Evolutionary conservation across 2,113 vertebrate species (phyloP).

Genomic region (Apeltes quadracus): DNA sequence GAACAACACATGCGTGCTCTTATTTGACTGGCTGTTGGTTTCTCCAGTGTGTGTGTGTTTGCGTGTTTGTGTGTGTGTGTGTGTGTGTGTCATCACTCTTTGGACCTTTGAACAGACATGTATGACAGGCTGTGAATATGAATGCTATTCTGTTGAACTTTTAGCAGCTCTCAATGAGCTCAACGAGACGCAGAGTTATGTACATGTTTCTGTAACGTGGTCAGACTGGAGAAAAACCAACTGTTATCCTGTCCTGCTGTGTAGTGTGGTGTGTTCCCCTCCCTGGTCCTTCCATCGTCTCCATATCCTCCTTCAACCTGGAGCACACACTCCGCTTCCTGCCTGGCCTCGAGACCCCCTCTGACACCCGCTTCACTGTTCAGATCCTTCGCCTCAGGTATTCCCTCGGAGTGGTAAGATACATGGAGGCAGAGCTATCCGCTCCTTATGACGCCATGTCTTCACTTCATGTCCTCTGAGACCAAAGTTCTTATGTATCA

Average conservation of each 20-base stretch:
- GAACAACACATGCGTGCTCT: neutral
- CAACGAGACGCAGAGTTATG: neutral
- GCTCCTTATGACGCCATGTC: neutral
- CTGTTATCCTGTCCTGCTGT: neutral
- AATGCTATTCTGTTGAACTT: neutral
- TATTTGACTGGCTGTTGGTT: neutral
- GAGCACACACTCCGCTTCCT: slow-evolving; percentile 69
- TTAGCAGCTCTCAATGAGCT: neutral
- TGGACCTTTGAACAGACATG: neutral
- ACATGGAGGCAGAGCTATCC: neutral
- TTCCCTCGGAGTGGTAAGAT: neutral
- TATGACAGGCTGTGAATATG: neutral
- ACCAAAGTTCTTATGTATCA: neutral
- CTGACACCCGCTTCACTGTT: slow-evolving; percentile 49
- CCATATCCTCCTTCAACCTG: slow-evolving; percentile 74
- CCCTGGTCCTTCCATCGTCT: slow-evolving; percentile 62
- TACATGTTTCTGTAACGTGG: neutral
- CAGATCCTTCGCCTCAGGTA: slow-evolving; percentile 56
- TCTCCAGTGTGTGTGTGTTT: neutral
- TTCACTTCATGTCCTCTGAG: neutral
- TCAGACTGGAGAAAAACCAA: neutral
- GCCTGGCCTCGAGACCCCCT: slow-evolving; percentile 49
- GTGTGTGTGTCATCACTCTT: neutral
- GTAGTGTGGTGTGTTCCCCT: slow-evolving; percentile 43
- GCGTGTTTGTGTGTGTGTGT: neutral